Evolutionary conservation across 2,113 vertebrate species (phyloP).

Genomic region (Vombatus ursinus): DNA sequence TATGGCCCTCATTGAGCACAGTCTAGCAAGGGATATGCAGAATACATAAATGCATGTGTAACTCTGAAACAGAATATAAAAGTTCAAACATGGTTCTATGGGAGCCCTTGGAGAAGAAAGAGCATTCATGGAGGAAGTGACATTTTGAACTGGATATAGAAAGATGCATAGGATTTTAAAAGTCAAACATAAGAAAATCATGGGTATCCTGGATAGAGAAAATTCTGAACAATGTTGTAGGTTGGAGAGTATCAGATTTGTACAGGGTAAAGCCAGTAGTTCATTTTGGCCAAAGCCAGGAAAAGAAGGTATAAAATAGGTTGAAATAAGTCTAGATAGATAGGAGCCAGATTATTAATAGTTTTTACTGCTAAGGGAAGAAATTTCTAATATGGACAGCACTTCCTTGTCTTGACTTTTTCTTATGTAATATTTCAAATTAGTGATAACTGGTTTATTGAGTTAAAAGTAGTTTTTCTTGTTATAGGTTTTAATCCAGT

Average conservation of each 20-base stretch:
- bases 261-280: not conserved
- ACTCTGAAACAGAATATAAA: not conserved
- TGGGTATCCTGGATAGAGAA: not conserved
- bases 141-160: not conserved
- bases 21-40: not conserved
- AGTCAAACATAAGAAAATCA: not conserved
- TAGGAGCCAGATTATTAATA: not conserved
- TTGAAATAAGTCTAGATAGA: not conserved
- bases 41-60: not conserved
- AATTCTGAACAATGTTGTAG: not conserved
- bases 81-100: not conserved
- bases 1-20: not conserved
- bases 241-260: not conserved
- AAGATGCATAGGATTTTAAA: not conserved
- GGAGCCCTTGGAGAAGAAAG: not conserved
- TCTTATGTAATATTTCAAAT: not conserved
- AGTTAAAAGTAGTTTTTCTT: not conserved
- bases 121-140: not conserved
- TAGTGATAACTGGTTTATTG: not conserved
- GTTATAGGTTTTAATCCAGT: not conserved
- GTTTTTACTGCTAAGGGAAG: not conserved
- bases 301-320: not conserved
- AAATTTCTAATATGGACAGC: not conserved
- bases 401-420: not conserved
- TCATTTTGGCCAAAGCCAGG: not conserved